phyloP scores from a whole-genome alignment of 2,797 vertebrate species.

The Nasua narica region DNA sequence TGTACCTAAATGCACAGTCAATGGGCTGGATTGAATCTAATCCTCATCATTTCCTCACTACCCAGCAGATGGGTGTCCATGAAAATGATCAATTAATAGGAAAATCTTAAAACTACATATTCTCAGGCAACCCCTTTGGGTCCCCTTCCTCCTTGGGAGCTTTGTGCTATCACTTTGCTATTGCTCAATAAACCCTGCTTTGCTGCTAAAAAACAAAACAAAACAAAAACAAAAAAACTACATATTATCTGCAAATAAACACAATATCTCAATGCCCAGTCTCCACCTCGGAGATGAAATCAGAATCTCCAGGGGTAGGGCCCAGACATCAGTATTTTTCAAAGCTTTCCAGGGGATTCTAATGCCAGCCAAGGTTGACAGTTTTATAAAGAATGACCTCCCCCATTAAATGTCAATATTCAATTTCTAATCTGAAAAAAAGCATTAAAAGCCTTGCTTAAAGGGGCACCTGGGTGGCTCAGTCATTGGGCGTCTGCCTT shows the following conservation, averaged over 20 bases:
- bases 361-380: background rate
- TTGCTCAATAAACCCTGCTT: no score
- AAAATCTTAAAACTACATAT: background rate
- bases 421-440: constrained; percentile 2
- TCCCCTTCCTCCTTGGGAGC: no score
- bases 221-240: no score
- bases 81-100: background rate
- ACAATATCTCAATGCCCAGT: background rate
- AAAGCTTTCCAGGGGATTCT: background rate
- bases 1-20: background rate
- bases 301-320: background rate
- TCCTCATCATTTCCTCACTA: background rate
- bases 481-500: no score
- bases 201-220: no score
- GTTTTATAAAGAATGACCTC: background rate
- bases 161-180: no score
- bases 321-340: background rate
- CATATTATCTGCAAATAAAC: background rate
- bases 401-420: background rate
- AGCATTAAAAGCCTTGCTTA: background rate
- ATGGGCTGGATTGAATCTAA: background rate
- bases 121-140: no score
- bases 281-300: background rate
- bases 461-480: no score
- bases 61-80: background rate